Conservation (phyloP, 2,888 invertebrate genomes). For the Scrobipalpa atriplicella region DNA sequence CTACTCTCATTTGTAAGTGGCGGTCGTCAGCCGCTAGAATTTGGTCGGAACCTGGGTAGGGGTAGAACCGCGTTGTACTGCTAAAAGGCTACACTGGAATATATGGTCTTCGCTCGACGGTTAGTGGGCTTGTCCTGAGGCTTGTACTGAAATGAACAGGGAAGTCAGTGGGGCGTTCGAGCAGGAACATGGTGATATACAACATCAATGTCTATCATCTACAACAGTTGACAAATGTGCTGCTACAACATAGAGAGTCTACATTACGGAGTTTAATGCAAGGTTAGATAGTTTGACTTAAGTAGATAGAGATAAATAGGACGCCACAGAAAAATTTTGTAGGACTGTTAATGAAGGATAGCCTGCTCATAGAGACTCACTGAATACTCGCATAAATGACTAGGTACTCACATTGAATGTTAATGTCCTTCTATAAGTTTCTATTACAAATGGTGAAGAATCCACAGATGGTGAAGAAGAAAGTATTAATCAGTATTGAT, state of each 20-base stretch:
- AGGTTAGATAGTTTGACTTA: neutral
- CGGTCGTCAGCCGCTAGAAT: constrained; percentile 60
- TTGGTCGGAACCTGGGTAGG: constrained; percentile 68
- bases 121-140: constrained; percentile 80
- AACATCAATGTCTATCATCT: constrained; percentile 24
- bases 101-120: constrained; percentile 67
- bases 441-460: neutral
- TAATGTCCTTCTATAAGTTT: too few relatives aligned
- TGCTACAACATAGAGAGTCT: constrained; percentile 27
- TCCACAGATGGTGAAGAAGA: neutral
- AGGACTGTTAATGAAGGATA: neutral
- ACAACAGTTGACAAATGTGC: constrained; percentile 27
- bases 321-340: neutral
- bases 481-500: neutral
- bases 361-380: too few relatives aligned
- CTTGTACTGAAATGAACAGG: constrained; percentile 80
- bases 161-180: constrained; percentile 26
- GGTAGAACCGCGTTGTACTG: constrained; percentile 55
- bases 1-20: constrained; percentile 39
- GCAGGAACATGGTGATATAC: constrained; percentile 15
- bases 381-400: too few relatives aligned
- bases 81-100: constrained; percentile 60
- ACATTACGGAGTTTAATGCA: neutral
- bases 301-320: neutral
- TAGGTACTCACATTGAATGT: too few relatives aligned